Evolutionary conservation across 1,140 invertebrate genomes (phyloP), one percentile per base, ranked within the genome.

Genomic region (Drosophila baimaii): DNA sequence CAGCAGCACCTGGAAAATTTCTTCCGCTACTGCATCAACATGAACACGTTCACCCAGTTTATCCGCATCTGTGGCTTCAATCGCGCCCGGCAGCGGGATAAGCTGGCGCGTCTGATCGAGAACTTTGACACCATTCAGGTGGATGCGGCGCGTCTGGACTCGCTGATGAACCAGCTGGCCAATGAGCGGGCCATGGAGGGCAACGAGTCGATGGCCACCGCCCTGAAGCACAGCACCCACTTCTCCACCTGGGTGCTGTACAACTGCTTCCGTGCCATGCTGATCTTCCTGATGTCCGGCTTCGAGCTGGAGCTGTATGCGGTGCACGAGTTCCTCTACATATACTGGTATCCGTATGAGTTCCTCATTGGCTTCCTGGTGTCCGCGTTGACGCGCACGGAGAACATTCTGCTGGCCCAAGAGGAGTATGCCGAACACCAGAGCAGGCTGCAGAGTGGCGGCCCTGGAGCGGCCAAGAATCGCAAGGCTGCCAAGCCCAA

Each of bases 181-280:
- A 91, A 79, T 49, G 90, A 91, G 31, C 81, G 79, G 13, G 84
- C 88, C 4, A 59, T 86, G 56, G 90, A 91, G 58, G 90, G 90
- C 7, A 91, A 91, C 25, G 90, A 91, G 51, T 31, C 58, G 8
- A 63, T 83, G 49, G 90, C 90, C 27, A 91, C 90, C 4, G 84
- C 90, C 7, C 77, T 91, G 5, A 94, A 95, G 51, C 96, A 98
- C 91, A 93, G 96, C 57, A 96, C 97, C 0, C 98, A 97, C 91
- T 98, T 98, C 92, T 96, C 97, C 41, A 99, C 98, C 9, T 99
- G 98, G 98, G 95, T 99, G 25, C 93, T 99, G 46, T 99, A 98
- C 93, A 97, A 99, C 92, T 98, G 97, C n/a, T 93, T 99, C 17
- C 94, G 97, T 68, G 95, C 98, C n/a, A 99, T 99, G 97, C 96